Evolutionary conservation across 1,140 invertebrate genomes (phyloP).

Genomic region (Caenorhabditis elegans): WBcel235 BX284604.4:11748001-11748500

Average conservation of each 20-base stretch:
- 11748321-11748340: neutral
- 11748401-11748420: constrained; percentile 6
- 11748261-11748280: constrained; percentile 72
- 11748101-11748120: no score
- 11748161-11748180: constrained; percentile 73
- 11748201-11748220: constrained; percentile 67
- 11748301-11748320: neutral
- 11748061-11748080: no score
- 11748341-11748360: neutral
- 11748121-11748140: neutral
- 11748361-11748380: neutral
- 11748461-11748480: neutral
- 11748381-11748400: neutral
- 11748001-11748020: neutral
- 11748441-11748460: neutral
- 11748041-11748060: no score
- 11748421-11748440: neutral
- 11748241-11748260: constrained; percentile 68
- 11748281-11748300: constrained; percentile 68
- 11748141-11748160: constrained; percentile 67
- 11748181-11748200: constrained; percentile 73
- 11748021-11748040: no score
- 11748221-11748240: constrained; percentile 71
- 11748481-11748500: no score
- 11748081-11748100: no score